Conservation (phyloP, 2,888 invertebrate species). For the Morpho deidamia region DNA sequence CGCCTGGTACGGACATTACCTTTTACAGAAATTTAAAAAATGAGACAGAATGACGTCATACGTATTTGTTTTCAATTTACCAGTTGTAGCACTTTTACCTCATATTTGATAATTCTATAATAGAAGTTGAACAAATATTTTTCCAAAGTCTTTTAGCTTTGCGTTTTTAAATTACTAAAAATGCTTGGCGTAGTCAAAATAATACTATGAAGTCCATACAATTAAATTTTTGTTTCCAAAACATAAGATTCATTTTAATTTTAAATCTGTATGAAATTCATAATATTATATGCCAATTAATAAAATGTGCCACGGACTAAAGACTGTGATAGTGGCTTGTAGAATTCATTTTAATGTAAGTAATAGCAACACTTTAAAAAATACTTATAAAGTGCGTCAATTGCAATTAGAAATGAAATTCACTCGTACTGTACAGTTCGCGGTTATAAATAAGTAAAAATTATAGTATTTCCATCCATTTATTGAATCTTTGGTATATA, state of each 20-base stretch:
- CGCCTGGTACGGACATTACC: no score
- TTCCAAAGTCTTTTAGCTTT: background rate
- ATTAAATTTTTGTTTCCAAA: conserved; percentile 2
- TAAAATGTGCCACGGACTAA: background rate
- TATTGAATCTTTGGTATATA: no score
- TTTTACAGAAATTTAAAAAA: background rate
- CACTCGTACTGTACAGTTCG: background rate
- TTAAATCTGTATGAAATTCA: background rate
- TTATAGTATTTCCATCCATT: no score
- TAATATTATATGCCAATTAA: background rate
- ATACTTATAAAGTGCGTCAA: background rate
- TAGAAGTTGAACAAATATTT: no score
- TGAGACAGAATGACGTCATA: conserved; percentile 5
- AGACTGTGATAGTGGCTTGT: conserved; percentile 8
- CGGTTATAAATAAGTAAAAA: background rate
- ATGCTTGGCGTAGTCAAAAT: conserved; percentile 4
- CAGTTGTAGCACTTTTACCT: no score
- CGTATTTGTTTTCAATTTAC: no score
- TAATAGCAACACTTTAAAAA: background rate
- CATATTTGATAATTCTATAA: no score
- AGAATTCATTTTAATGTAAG: background rate
- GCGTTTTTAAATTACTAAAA: background rate
- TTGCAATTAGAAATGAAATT: background rate
- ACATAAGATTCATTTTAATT: background rate
- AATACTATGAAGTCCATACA: conserved; percentile 8